Percentiles rank a stretch among this genome's conserved stretches.
Conservation (phyloP, 2,888 invertebrate species). For the Phymatocera aterrima region DNA sequence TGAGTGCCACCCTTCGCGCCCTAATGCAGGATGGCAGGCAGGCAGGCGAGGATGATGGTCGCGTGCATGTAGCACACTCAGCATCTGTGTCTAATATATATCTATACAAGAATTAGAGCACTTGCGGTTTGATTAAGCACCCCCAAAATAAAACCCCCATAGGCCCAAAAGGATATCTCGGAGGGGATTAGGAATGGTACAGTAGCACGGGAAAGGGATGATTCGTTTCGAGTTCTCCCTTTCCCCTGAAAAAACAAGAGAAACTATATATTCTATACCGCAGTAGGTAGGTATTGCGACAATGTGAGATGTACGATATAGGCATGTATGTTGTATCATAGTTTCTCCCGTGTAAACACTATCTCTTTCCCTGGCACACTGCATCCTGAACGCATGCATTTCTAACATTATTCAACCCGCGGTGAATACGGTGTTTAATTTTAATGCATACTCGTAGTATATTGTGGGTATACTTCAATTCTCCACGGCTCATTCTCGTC, state of each 20-base stretch:
- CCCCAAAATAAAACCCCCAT: conserved; percentile 9
- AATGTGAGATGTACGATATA: not conserved
- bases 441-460: conserved; percentile 15
- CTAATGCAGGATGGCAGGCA: not conserved
- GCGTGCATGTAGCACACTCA: too few relatives aligned
- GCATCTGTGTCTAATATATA: not conserved
- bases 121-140: too few relatives aligned
- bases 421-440: conserved; percentile 4
- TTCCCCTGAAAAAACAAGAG: too few relatives aligned
- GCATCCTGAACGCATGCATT: too few relatives aligned
- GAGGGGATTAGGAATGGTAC: not conserved
- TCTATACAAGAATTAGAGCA: not conserved
- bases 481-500: not conserved
- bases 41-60: not conserved
- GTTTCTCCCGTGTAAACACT: conserved; percentile 15
- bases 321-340: not conserved
- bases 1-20: conserved; percentile 33
- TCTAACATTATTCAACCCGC: not conserved
- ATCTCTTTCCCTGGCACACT: not conserved
- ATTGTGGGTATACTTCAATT: not conserved
- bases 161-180: not conserved
- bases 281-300: not conserved
- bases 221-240: not conserved
- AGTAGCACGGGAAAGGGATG: not conserved
- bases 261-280: conserved; percentile 15